Evolutionary conservation across 2,888 invertebrate species (phyloP).

Genomic region (Piscicola geometra): DNA sequence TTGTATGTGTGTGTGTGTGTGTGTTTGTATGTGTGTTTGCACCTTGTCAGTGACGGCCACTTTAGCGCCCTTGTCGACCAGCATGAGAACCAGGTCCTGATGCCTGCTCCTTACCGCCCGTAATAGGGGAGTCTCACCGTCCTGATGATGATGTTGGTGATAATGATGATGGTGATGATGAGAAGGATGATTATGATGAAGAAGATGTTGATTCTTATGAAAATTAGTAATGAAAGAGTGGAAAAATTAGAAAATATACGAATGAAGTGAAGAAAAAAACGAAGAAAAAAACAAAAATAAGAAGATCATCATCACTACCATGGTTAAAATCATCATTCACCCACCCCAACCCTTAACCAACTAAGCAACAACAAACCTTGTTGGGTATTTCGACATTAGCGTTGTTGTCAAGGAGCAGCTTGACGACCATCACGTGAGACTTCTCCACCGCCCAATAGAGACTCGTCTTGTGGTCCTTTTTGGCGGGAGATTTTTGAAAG

Average conservation of each 20-base stretch:
- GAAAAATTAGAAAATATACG: too few species aligned
- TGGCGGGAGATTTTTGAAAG: too few species aligned
- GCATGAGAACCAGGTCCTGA: conserved; percentile 80
- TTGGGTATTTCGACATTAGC: conserved; percentile 89
- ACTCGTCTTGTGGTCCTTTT: conserved; percentile 82
- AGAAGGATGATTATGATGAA: too few species aligned
- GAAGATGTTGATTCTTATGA: too few species aligned
- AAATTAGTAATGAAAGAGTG: too few species aligned
- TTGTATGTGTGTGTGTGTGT: too few species aligned
- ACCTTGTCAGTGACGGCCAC: conserved; percentile 69
- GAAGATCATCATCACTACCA: background rate
- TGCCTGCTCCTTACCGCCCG: conserved; percentile 85
- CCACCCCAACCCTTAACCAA: background rate
- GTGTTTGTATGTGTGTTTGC: too few species aligned
- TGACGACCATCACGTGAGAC: conserved; percentile 68
- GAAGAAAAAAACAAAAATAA: conserved; percentile 4
- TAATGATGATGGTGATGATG: too few species aligned
- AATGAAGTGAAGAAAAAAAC: background rate
- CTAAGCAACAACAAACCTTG: conserved; percentile 64
- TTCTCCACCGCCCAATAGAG: conserved; percentile 94
- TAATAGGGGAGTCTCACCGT: conserved; percentile 86
- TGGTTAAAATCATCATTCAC: background rate
- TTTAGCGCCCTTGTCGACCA: conserved; percentile 82
- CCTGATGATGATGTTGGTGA: too few species aligned
- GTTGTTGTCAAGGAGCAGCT: conserved; percentile 75